Percentiles rank a stretch among this genome's conserved stretches.
These are phyloP conservation scores for Melinaea menophilus DNA, from an alignment of 2,888 invertebrate genomes.

Conservation along the genomic window DNA sequence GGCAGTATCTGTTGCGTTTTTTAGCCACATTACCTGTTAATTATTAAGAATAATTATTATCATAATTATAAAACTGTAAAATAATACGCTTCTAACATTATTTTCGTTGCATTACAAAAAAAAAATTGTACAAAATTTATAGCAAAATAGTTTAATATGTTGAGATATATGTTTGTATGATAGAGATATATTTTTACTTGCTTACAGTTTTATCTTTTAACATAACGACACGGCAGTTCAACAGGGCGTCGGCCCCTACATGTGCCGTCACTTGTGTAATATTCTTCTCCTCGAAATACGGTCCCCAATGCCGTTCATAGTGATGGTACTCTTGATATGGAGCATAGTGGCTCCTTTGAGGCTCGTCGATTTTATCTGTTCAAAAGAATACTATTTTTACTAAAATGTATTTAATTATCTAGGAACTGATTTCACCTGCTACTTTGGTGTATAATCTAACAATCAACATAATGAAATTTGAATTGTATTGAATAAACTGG, in stretches of 20 bases:
- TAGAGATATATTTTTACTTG: background rate
- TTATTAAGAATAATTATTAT: background rate
- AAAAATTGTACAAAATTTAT: too few relatives aligned
- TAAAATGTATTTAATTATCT: background rate
- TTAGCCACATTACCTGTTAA: conserved; percentile 82
- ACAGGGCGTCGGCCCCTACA: conserved; percentile 80
- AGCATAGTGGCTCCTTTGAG: conserved; percentile 53
- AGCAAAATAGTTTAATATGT: too few relatives aligned
- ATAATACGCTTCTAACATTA: background rate
- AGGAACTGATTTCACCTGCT: background rate
- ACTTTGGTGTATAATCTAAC: too few relatives aligned
- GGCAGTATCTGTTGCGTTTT: conserved; percentile 80
- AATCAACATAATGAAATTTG: too few relatives aligned
- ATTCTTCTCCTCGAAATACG: conserved; percentile 81
- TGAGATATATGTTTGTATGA: background rate
- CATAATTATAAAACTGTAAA: background rate
- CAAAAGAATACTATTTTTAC: conserved; percentile 14
- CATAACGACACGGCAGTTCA: conserved; percentile 84
- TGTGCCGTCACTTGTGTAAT: conserved; percentile 79
- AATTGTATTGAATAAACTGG: too few relatives aligned
- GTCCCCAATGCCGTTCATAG: conserved; percentile 85
- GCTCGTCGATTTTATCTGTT: conserved; percentile 67
- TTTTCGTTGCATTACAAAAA: too few relatives aligned
- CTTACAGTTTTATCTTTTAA: conserved; percentile 82
- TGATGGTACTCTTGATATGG: conserved; percentile 79